Evolutionary conservation across 2,113 vertebrate genomes (phyloP), one percentile per base, ranked within the genome.

Genomic region (Hylia prasina): DNA sequence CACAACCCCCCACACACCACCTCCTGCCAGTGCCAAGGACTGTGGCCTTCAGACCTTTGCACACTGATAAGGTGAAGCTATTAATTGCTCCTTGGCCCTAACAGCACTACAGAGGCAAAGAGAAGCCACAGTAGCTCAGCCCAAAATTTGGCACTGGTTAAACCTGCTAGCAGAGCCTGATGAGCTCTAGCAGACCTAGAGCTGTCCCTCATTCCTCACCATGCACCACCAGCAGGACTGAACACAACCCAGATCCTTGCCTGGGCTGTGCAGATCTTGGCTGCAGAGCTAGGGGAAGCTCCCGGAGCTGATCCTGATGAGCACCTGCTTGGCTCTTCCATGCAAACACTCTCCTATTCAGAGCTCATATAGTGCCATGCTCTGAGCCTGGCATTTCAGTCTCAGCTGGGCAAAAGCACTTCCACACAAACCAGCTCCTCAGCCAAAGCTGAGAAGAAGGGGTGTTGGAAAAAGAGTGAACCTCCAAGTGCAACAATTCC

Each of bases 1-100:
- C 40, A 44, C 33, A 47, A 1, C 10, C 8, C n/a, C 23, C 3
- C 25, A 8, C 40, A 3, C 33, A 3, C 15, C 27, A 8, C 17
- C 25, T 68, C 37, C 68, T 18, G 7, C 30, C 58, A 24, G 47
- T 18, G 13, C 35, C 10, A 17, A 68, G 30, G 63, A 18, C 50
- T 47, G 57, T 39, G 28, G 24, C 50, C 13, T 53, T 50, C 66
- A 42, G 44, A 65, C 7, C 75, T 42, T 37, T 24, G 47, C 39
- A 30, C 7, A 3, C 22, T 16, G 45, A 35, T 45, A 45, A 37
- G 30, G 25, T 11, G 1, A 24, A 82, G 35, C 39, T 63, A 24
- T 42, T 58, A 48, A 65, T 9, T 50, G 37, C 45, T 42, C 45
- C 71, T 56, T 24, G 6, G 7, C n/a, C 21, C 48, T 1, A 10